Evolutionary conservation across 2,888 invertebrate species (phyloP).

Genomic region (Caenorhabditis sp.): DNA sequence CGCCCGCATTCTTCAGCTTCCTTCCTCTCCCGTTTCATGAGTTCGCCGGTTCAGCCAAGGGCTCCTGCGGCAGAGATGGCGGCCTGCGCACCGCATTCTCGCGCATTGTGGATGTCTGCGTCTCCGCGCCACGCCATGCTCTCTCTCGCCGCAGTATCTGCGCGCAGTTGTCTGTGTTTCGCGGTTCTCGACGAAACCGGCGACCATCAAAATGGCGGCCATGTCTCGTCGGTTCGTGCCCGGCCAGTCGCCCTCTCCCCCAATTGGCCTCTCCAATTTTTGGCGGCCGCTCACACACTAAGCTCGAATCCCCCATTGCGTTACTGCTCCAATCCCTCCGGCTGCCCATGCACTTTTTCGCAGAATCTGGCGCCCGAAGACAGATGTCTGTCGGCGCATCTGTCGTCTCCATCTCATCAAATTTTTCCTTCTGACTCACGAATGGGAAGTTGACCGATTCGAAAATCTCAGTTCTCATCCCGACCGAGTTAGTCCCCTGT

Average conservation of each 20-base stretch:
- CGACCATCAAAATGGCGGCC: conserved; percentile 58
- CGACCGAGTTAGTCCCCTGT: background rate
- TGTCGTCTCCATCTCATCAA: conserved; percentile 22
- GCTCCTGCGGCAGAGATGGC: conserved; percentile 50
- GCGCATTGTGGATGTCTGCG: conserved; percentile 49
- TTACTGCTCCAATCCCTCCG: background rate
- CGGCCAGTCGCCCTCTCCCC: conserved; percentile 17
- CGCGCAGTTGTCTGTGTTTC: conserved; percentile 51
- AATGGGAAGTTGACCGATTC: no score
- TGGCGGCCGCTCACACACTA: conserved; percentile 18
- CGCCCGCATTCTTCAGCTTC: background rate
- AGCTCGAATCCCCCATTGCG: conserved; percentile 20
- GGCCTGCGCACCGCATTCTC: conserved; percentile 50
- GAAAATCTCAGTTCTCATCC: background rate
- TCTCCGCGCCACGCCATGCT: conserved; percentile 30
- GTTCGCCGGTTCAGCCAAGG: conserved; percentile 39
- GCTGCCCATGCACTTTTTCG: conserved; percentile 23
- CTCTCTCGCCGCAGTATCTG: conserved; percentile 22
- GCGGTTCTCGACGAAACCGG: conserved; percentile 54
- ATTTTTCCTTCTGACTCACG: conserved; percentile 14
- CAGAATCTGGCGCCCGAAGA: conserved; percentile 45
- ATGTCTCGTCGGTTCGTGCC: conserved; percentile 34
- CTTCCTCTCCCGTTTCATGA: conserved; percentile 37
- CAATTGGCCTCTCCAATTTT: conserved; percentile 37
- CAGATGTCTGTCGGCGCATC: conserved; percentile 54